Conservation (phyloP, 1,140 invertebrate genomes). For the Solenopsis fugax region DNA sequence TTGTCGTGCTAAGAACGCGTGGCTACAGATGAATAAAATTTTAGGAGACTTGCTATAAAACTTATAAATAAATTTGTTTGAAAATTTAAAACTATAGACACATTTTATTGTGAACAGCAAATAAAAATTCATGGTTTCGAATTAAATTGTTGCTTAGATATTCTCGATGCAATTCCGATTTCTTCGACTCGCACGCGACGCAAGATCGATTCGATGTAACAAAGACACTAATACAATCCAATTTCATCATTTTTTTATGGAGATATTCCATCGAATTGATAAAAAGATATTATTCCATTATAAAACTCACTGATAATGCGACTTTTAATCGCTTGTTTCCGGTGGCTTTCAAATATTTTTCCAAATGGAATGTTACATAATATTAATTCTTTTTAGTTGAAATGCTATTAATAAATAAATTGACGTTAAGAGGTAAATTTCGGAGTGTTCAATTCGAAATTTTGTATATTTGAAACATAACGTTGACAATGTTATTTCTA, state of each 20-base stretch:
- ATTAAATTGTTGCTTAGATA: too few species aligned
- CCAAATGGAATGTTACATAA: neutral
- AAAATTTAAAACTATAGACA: neutral
- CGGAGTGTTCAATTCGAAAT: neutral
- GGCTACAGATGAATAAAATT: neutral
- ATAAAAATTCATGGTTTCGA: too few species aligned
- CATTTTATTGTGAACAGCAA: neutral
- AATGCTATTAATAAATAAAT: neutral
- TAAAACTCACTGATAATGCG: neutral
- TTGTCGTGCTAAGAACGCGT: too few species aligned
- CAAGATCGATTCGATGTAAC: too few species aligned
- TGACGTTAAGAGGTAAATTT: neutral
- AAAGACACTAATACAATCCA: too few species aligned
- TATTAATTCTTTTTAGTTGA: neutral
- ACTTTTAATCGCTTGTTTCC: conserved; percentile 1
- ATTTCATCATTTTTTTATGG: neutral
- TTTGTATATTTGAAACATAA: neutral
- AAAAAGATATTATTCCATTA: neutral
- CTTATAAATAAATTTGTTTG: neutral
- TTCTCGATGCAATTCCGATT: too few species aligned
- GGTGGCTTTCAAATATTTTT: conserved; percentile 5
- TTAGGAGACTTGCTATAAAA: neutral
- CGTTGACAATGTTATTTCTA: too few species aligned
- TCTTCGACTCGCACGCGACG: too few species aligned
- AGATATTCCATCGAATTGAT: neutral